Evolutionary conservation across 23 tunicate species (phyloP).

Genomic region (Trididemnum miniatum): DNA sequence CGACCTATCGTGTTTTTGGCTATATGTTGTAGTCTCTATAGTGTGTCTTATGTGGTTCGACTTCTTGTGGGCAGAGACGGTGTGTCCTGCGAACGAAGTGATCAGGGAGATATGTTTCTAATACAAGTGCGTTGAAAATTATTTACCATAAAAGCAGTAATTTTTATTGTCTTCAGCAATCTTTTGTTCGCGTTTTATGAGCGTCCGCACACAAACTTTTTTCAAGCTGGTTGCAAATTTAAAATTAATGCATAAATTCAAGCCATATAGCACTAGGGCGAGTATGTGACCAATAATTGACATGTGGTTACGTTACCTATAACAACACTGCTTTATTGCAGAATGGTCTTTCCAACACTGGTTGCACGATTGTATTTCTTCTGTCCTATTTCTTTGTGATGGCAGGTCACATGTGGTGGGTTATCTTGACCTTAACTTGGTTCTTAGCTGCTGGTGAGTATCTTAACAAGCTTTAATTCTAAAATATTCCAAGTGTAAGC

Average conservation of each 20-base stretch:
- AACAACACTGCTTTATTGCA: too few species aligned
- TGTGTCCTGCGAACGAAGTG: conserved; percentile 61
- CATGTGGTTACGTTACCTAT: too few species aligned
- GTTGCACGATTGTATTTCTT: conserved; percentile 84
- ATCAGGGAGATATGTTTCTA: conserved; percentile 63
- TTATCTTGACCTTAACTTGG: conserved; percentile 85
- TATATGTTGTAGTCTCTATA: conserved; percentile 73
- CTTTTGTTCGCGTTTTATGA: too few species aligned
- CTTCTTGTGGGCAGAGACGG: conserved; percentile 78
- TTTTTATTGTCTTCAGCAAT: too few species aligned
- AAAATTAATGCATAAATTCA: too few species aligned
- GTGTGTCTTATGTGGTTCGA: conserved; percentile 70
- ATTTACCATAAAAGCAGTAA: too few species aligned
- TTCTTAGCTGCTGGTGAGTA: conserved; percentile 85
- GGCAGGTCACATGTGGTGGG: conserved; percentile 93
- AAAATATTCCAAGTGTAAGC: too few species aligned
- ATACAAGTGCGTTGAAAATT: conserved; percentile 62
- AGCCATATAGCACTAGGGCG: too few species aligned
- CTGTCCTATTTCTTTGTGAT: conserved; percentile 81
- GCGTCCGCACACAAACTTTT: too few species aligned
- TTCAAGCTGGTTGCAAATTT: too few species aligned
- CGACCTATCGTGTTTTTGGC: conserved; percentile 76
- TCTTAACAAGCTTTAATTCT: too few species aligned
- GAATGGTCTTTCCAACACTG: conserved; percentile 87
- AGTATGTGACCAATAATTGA: too few species aligned